Conservation (phyloP, 2,113 vertebrate species). For the Cricetomys ansorgei region DNA sequence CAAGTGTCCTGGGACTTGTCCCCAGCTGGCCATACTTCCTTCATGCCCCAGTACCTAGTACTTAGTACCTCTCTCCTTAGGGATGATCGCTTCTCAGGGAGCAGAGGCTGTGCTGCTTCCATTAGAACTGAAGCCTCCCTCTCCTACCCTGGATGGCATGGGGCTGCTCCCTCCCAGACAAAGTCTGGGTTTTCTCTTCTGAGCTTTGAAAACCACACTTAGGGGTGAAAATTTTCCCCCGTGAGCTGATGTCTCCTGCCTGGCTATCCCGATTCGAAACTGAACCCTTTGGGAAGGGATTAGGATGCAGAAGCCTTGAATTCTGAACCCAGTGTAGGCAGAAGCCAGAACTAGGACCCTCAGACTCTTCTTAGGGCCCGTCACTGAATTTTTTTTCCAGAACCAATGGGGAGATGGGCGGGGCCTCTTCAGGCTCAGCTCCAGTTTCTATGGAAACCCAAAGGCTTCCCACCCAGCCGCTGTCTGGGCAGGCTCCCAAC, state of each 20-base stretch:
- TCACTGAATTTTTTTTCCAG: constrained; percentile 10
- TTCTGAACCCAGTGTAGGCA: background rate
- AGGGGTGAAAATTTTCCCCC: background rate
- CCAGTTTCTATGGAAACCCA: constrained; percentile 79
- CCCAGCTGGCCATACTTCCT: background rate
- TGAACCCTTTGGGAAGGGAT: background rate
- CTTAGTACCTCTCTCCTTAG: background rate
- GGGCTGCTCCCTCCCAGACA: constrained; percentile 15
- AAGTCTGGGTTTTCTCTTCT: background rate
- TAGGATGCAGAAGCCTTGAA: background rate
- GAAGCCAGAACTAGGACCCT: background rate
- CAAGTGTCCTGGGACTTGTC: background rate
- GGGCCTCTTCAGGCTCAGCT: constrained; percentile 35
- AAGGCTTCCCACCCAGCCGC: constrained; percentile 65
- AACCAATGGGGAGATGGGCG: constrained; percentile 50
- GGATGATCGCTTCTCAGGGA: background rate
- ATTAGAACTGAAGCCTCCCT: constrained; percentile 10
- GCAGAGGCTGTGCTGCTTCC: background rate
- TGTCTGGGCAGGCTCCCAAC: constrained; percentile 66
- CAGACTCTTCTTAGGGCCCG: background rate
- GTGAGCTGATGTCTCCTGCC: background rate
- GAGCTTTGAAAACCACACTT: background rate
- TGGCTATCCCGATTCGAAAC: background rate
- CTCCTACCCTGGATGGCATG: background rate
- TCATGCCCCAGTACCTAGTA: background rate